These are phyloP conservation scores for Poeciliopsis gracilis DNA, from an alignment of 2,797 vertebrate species.

Conservation along the genomic window DNA sequence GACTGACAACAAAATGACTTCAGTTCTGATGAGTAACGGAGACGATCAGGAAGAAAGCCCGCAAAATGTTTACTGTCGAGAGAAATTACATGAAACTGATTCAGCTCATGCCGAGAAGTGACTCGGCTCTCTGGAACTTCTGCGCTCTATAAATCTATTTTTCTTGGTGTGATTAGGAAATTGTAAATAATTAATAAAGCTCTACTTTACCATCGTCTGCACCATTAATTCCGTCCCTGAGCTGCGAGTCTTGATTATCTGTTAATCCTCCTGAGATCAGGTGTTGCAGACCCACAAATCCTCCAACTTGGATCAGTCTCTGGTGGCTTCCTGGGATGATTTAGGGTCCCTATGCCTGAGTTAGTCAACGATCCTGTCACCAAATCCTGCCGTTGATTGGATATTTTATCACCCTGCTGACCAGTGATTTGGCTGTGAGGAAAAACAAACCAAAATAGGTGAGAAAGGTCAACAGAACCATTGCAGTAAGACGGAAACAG, in stretches of 20 bases:
- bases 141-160: neutral
- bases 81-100: neutral
- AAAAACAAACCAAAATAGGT: neutral
- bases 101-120: neutral
- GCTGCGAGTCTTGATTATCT: neutral
- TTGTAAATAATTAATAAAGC: neutral
- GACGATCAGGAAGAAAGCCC: neutral
- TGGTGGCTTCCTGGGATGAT: neutral
- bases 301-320: neutral
- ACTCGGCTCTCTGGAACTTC: neutral
- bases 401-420: neutral
- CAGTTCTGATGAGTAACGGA: neutral
- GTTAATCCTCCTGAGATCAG: neutral
- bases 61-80: neutral
- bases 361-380: neutral
- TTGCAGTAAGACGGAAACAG: neutral
- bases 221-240: neutral
- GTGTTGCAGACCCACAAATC: neutral
- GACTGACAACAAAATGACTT: neutral
- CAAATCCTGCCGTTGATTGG: neutral
- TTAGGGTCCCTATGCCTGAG: neutral
- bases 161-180: neutral
- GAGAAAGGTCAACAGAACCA: neutral
- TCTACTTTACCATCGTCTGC: neutral
- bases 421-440: neutral